Evolutionary conservation across 2,888 invertebrate species (phyloP).

Genomic region (Yponomeuta evonymella): DNA sequence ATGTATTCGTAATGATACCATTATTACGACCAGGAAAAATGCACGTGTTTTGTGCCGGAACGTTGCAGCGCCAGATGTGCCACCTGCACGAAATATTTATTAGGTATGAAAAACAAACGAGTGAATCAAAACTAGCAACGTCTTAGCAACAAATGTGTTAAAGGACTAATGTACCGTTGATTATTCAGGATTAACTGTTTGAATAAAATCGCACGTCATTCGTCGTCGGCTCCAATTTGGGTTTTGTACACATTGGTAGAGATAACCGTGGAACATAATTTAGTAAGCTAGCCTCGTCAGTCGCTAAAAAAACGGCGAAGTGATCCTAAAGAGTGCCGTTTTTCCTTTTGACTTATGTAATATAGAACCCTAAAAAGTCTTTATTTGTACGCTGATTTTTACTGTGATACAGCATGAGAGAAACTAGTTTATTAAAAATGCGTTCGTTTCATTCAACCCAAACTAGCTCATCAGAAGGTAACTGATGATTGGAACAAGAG

Average conservation of each 20-base stretch:
- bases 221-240: not conserved
- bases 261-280: too few relatives aligned
- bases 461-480: not conserved
- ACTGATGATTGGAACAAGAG: not conserved
- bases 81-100: too few relatives aligned
- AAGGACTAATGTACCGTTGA: not conserved
- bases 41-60: not conserved
- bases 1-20: too few relatives aligned
- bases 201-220: not conserved
- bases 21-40: not conserved
- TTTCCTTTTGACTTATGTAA: too few relatives aligned
- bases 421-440: too few relatives aligned
- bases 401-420: too few relatives aligned
- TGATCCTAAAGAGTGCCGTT: too few relatives aligned
- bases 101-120: not conserved
- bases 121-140: not conserved
- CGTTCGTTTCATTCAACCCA: too few relatives aligned
- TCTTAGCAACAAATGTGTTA: not conserved
- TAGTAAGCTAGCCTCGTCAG: too few relatives aligned
- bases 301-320: too few relatives aligned
- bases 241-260: not conserved
- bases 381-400: too few relatives aligned
- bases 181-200: conserved; percentile 1
- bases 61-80: not conserved
- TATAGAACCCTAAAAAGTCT: too few relatives aligned